Percentiles rank a stretch among this genome's conserved stretches.
These are phyloP conservation scores for Rhyacophila brunnea DNA, from an alignment of 1,140 invertebrate species.

Conservation along the genomic window DNA sequence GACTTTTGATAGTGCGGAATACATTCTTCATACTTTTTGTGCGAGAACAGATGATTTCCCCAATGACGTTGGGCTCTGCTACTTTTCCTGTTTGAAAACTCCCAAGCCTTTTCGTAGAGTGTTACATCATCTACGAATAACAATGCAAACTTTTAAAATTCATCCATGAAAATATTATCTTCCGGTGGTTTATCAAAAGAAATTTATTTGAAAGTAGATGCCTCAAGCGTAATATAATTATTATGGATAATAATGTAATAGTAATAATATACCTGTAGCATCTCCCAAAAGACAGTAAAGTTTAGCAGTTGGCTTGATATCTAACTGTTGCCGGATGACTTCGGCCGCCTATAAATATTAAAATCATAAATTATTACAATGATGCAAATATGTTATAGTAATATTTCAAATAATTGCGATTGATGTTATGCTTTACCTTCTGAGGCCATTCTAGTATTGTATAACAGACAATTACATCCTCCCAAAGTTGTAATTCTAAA, in stretches of 20 bases:
- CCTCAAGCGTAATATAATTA: not conserved
- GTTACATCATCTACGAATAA: constrained; percentile 66
- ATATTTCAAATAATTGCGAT: not conserved
- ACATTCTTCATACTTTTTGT: constrained; percentile 72
- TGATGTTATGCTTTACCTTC: constrained; percentile 57
- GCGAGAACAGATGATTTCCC: constrained; percentile 75
- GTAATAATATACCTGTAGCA: constrained; percentile 49
- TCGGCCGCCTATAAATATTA: constrained; percentile 70
- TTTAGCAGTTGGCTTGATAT: constrained; percentile 78
- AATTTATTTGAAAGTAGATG: not conserved
- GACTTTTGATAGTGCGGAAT: constrained; percentile 79
- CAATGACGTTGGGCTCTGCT: constrained; percentile 80
- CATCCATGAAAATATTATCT: not conserved
- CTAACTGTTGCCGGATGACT: constrained; percentile 79
- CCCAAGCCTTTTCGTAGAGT: constrained; percentile 89
- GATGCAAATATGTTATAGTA: not conserved
- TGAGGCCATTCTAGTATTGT: constrained; percentile 77
- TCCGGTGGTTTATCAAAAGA: not conserved
- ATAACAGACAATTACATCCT: constrained; percentile 90
- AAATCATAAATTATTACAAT: not conserved
- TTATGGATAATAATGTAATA: too few relatives aligned
- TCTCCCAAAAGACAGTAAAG: constrained; percentile 83
- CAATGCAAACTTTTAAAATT: constrained; percentile 4
- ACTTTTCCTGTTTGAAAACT: constrained; percentile 77
- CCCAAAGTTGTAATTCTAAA: constrained; percentile 81